Evolutionary conservation across 2,888 invertebrate species (phyloP), one percentile per base, ranked within the genome.

Genomic region (Pheosia tremula): DNA sequence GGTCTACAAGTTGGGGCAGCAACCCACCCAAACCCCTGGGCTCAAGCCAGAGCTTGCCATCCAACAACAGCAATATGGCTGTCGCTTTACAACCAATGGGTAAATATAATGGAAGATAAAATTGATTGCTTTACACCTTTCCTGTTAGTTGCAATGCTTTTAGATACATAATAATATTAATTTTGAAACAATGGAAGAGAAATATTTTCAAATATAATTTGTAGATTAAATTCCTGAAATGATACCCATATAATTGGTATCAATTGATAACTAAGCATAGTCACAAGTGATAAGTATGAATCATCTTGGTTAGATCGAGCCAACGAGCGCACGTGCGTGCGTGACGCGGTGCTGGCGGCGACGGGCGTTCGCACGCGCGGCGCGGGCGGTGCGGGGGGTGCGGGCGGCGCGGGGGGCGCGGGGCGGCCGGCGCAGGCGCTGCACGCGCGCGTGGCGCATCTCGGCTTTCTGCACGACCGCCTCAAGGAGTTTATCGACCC

Each of bases 311-410:
- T 56, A 87, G 90, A 86, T 56, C 78, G 78, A 55, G 64, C 68
- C 5, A 84, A 69, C 37, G 90, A 90, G 67, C 84, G 87, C 24
- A 72, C 80, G 3, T 89, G 87, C 65, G 95, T 97, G 1, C 96
- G 96, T 78, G 98, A 98, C 79, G 95, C 98, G 10, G 95, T 99
- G 57, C 97, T 97, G 79, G 96, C 97, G 1, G 97, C 98, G 69
- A 98, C 98, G 83, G 99, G 99, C 4, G 97, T 99, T 64, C 96
- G 97, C 78, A 96, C 98, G 36, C 96, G 96, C 76, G 95, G 96
- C 76, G 96, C 81, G 5, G 72, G 71, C 39, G 67, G 62, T 8
- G 79, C 79, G 39, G 78, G 90, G 24, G 0, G 24, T 2, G 24
- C 24, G 24, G 24, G 62, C 10, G 78, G 79, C 76, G 96, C 81